A percentile compares a stretch with the other conserved stretches of the same genome.
Evolutionary conservation across 2,113 vertebrate genomes (phyloP).

Genomic region (Corvus moneduloides): DNA sequence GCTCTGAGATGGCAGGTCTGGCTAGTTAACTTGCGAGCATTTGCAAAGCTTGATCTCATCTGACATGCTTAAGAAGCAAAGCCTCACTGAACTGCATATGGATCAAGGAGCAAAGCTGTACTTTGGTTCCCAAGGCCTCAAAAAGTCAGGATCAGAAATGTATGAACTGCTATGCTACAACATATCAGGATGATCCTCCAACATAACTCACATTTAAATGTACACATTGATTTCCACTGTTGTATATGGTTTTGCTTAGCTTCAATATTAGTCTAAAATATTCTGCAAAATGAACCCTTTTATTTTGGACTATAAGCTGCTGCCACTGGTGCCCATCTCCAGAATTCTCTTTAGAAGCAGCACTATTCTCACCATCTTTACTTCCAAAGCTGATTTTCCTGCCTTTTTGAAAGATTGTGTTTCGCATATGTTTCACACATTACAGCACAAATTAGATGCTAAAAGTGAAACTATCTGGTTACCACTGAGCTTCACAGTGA

Average conservation of each 20-base stretch:
- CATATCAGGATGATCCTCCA: not conserved
- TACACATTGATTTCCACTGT: not conserved
- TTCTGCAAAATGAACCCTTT: not conserved
- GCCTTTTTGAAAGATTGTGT: not conserved
- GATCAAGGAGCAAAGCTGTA: not conserved
- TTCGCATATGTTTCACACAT: not conserved
- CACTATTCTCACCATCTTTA: not conserved
- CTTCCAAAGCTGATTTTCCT: not conserved
- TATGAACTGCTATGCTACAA: not conserved
- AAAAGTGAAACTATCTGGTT: not conserved
- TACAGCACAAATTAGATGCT: not conserved
- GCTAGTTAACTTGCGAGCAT: not conserved
- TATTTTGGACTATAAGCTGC: not conserved
- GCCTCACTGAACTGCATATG: not conserved
- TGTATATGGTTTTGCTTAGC: not conserved
- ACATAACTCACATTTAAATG: not conserved
- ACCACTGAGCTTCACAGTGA: not conserved
- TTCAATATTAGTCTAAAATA: not conserved
- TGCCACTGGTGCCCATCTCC: not conserved
- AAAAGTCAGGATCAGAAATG: not conserved
- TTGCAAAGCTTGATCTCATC: constrained; percentile 23
- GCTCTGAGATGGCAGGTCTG: not conserved
- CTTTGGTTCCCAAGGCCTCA: not conserved
- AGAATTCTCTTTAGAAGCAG: not conserved
- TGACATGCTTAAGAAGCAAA: constrained; percentile 9